Percentiles rank a stretch among this genome's conserved stretches.
Conservation (phyloP, 2,113 vertebrate genomes). For the Oceanites oceanicus region DNA sequence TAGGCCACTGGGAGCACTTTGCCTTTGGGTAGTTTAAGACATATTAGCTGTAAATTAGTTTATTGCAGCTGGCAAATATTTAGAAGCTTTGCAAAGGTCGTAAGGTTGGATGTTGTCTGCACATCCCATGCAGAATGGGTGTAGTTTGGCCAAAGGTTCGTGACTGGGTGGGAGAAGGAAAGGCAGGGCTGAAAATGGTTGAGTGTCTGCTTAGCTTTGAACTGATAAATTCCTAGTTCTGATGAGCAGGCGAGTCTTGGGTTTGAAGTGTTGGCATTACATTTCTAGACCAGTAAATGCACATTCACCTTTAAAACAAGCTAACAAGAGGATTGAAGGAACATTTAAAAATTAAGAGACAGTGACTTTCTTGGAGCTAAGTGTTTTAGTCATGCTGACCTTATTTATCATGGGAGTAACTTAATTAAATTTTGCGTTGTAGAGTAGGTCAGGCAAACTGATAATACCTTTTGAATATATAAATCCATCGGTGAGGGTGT, state of each 20-base stretch:
- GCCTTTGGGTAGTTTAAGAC: constrained; percentile 26
- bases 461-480: not conserved
- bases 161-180: not conserved
- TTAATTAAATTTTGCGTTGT: not conserved
- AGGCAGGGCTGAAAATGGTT: not conserved
- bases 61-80: constrained; percentile 40
- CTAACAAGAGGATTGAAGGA: not conserved
- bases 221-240: not conserved
- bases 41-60: constrained; percentile 41
- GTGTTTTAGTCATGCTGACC: not conserved
- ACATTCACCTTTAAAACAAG: not conserved
- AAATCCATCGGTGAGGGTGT: not conserved
- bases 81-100: constrained; percentile 27
- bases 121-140: not conserved
- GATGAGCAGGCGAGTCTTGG: not conserved
- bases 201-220: constrained; percentile 3
- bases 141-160: constrained; percentile 22
- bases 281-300: not conserved
- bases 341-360: not conserved
- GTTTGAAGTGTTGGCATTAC: not conserved
- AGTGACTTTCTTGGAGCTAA: not conserved
- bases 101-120: not conserved
- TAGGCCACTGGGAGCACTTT: constrained; percentile 27
- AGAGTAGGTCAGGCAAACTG: not conserved
- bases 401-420: not conserved